Evolutionary conservation across 2,888 invertebrate genomes (phyloP), one percentile per base, ranked within the genome.

Genomic region (Xestia ashworthii): DNA sequence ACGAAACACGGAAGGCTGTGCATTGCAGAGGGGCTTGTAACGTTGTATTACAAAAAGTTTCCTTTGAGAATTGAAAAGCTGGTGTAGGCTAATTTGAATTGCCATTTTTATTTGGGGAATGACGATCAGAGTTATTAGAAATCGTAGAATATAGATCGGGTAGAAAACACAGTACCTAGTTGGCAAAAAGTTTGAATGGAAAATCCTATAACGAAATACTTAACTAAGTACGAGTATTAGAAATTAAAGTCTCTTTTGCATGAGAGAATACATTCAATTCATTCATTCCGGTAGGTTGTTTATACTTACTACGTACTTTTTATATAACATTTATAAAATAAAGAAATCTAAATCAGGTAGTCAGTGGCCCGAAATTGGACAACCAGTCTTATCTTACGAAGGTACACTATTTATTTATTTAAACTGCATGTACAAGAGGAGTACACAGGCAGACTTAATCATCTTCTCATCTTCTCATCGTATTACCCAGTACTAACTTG

Each of bases 1-100:
- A 83, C 71, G 38, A 41, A 25, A 32, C 83, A 80, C 82, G 82
- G 70, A 82, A 14, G 44, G 46, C 48, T 70, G 71, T 76, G 73
- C 71, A 80, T 53, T 76, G 76, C 70, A 68, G 65, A 69, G 66
- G 80, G 70, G 38, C 14, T n/a, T 32, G 48, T 38, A n/a, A 53
- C 46, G 22, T 66, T 80, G 32, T 80, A 5, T 65, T 65, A 75
- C 64, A 65, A 80, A 79, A 79, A 69, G 16, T 32, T 67, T 53
- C 32, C 53, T 76, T 78, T 48, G 53, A 55, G 53, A 38, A 46
- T 76, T 1, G 22, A 22, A 55, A 76, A 58, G 25, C 38, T 55
- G n/a, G 46, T 64, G 62, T 16, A 44, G 44, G 14, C 32, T 73
- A 16, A 75, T 62, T 73, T 5, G 19, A 19, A 19, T 64, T 14